Conservation (phyloP, 1,140 invertebrate genomes). For the Antheraea mylitta region DNA sequence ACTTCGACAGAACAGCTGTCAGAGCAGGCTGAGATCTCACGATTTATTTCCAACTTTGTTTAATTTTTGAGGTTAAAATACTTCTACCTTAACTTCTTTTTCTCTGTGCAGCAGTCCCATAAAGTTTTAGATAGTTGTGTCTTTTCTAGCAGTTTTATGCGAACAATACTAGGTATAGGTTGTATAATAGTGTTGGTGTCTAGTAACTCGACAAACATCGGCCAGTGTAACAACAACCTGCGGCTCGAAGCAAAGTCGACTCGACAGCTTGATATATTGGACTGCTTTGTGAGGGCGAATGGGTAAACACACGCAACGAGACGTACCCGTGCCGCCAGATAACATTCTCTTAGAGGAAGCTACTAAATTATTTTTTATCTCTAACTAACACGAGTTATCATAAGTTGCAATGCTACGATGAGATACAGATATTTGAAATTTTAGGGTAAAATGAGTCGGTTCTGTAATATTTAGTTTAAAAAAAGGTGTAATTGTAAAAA, state of each 20-base stretch:
- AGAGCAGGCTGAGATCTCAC: constrained; percentile 27
- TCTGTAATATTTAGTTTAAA: no score
- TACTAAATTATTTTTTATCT: constrained; percentile 69
- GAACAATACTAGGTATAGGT: constrained; percentile 25
- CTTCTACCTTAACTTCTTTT: background rate
- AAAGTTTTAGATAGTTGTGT: no score
- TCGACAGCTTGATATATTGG: constrained; percentile 72
- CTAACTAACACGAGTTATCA: constrained; percentile 23
- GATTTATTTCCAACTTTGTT: background rate
- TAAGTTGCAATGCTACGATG: constrained; percentile 5
- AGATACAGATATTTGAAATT: background rate
- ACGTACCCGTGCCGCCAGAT: constrained; percentile 36
- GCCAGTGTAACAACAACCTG: constrained; percentile 55
- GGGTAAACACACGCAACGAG: constrained; percentile 57
- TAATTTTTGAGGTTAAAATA: background rate
- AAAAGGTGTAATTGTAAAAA: no score
- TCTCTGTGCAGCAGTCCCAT: no score
- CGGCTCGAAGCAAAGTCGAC: constrained; percentile 48
- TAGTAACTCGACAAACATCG: constrained; percentile 58
- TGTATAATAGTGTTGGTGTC: constrained; percentile 36
- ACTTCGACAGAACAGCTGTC: constrained; percentile 43
- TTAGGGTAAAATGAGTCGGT: background rate
- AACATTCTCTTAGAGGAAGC: constrained; percentile 43
- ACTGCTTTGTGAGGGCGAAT: constrained; percentile 59
- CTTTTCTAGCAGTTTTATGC: constrained; percentile 15